Evolutionary conservation across 2,888 invertebrate genomes (phyloP).

Genomic region (Macrophya alboannulata): DNA sequence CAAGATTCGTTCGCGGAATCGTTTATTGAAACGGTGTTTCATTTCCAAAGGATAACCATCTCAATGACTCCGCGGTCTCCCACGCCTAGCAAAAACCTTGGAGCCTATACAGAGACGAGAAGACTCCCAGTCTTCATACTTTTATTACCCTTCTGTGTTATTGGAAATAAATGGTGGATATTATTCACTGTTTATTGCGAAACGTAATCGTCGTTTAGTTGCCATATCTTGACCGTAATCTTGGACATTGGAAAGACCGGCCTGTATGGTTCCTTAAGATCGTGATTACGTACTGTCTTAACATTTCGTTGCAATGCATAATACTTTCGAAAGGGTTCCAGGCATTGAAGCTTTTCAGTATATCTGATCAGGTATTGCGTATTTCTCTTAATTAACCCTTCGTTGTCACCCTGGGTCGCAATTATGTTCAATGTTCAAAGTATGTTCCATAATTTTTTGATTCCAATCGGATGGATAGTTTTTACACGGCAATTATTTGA

Average conservation of each 20-base stretch:
- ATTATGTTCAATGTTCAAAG: too few species aligned
- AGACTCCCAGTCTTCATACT: constrained; percentile 33
- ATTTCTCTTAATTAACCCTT: background rate
- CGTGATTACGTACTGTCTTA: background rate
- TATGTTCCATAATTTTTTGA: too few species aligned
- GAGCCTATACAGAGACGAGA: constrained; percentile 15
- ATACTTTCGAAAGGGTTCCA: background rate
- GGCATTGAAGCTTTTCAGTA: background rate
- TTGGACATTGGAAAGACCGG: background rate
- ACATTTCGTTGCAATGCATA: background rate
- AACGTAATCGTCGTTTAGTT: constrained; percentile 31
- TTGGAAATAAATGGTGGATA: constrained; percentile 20
- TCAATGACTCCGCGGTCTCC: background rate
- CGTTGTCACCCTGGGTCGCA: too few species aligned
- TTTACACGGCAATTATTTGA: too few species aligned
- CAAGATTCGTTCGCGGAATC: constrained; percentile 29
- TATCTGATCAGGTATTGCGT: background rate
- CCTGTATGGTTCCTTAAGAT: background rate
- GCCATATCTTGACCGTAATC: constrained; percentile 8
- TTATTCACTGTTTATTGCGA: constrained; percentile 14
- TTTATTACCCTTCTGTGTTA: constrained; percentile 4
- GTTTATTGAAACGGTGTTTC: constrained; percentile 33
- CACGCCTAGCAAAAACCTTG: constrained; percentile 19
- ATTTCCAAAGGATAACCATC: constrained; percentile 34
- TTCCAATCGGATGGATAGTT: too few species aligned